Base-by-base conservation (phyloP, 2,797 vertebrate genomes). In the Gallinago stenura region DNA sequence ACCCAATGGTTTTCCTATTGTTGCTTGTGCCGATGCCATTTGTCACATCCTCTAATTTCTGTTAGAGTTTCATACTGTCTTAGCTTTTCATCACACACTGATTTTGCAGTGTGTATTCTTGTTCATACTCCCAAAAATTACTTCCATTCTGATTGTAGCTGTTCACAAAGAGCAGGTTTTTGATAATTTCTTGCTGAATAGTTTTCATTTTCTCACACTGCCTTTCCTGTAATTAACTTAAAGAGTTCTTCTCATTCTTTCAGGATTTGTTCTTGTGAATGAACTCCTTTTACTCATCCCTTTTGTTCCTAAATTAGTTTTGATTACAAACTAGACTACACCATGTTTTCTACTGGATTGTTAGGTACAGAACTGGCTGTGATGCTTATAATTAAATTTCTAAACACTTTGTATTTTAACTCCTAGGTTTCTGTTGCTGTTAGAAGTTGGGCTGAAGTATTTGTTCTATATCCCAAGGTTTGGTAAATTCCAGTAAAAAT, bases 181-280 rank as follows among this genome's bases (percentile, higher is more conserved):
- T 68, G 18, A 51, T 72, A 54, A 77, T 92, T 90, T 90, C 43
- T 92, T 96, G 17, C 25, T 91, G 50, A 93, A 61, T 33, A 75
- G 37, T 86, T 93, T 71, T 53, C 28, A 15, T 90, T 94, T 94
- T 80, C 31, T 69, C 48, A 64, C 46, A 76, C 26, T 73, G 51
- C 35, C 43, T 79, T 73, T 87, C 60, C 39, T 66, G 12, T 39
- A 76, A 71, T 83, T 90, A 81, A 79, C 72, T 85, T 73, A 1
- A 39, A 69, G 87, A 68, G 8, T 60, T 83, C 60, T 87, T 72
- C 46, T 87, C 17, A 18, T 43, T 90, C 58, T 93, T 92, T 73
- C 18, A 73, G 81, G 78, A 60, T 57, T n/a, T 66, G 1, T 64
- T 95, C 9, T 16, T 41, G 22, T 82, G n/a, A 79, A 82, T 76